phyloP scores from a whole-genome alignment of 2,888 invertebrate species.

The Nineta flava region DNA sequence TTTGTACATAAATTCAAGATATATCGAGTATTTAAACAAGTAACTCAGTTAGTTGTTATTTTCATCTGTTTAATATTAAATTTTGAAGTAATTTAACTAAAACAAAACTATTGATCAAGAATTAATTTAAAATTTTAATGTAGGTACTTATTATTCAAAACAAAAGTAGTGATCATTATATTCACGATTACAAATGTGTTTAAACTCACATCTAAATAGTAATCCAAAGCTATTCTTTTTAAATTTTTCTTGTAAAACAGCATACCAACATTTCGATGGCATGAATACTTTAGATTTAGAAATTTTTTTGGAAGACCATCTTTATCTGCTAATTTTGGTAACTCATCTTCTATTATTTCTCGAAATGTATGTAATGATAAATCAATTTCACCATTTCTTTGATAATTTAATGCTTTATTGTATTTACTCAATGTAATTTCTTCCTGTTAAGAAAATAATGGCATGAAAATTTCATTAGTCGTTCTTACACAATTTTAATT shows the following conservation, averaged over 20 bases:
- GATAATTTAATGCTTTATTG: slow-evolving; percentile 55
- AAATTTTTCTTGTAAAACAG: slow-evolving; percentile 45
- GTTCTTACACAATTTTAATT: no score
- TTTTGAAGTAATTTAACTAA: no score
- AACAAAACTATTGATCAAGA: no score
- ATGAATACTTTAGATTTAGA: slow-evolving; percentile 66
- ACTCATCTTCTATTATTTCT: slow-evolving; percentile 43
- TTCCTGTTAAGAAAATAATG: slow-evolving; percentile 31
- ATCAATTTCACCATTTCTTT: slow-evolving; percentile 43
- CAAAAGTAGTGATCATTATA: no score
- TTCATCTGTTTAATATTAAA: no score
- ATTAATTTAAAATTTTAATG: no score
- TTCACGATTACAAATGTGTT: no score
- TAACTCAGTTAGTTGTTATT: no score
- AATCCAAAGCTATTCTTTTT: slow-evolving; percentile 45
- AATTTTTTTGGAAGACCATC: slow-evolving; percentile 39
- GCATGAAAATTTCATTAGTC: no score
- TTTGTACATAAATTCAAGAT: no score
- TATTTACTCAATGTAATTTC: slow-evolving; percentile 68
- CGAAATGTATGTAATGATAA: slow-evolving; percentile 53
- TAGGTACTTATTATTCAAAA: no score
- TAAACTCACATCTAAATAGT: slow-evolving; percentile 41
- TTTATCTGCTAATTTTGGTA: slow-evolving; percentile 32
- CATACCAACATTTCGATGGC: slow-evolving; percentile 64
- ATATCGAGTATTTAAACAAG: no score